phyloP scores from a whole-genome alignment of 2,797 vertebrate species.

The Clarias pachynema region DNA sequence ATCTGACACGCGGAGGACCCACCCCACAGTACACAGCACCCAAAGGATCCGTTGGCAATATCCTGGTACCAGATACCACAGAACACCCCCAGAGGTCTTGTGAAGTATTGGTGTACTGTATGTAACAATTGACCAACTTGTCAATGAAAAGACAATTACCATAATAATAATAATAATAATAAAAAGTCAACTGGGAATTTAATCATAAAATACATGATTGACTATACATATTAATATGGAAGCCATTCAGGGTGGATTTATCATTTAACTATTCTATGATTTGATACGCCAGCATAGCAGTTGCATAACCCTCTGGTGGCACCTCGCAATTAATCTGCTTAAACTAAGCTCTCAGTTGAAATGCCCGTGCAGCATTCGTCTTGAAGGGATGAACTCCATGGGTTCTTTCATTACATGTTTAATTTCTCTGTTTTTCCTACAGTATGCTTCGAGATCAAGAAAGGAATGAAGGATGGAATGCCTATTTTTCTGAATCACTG shows the following conservation, averaged over 20 bases:
- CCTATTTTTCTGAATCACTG: slow-evolving; percentile 2
- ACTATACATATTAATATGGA: neutral
- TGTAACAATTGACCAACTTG: neutral
- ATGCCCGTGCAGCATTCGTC: slow-evolving; percentile 35
- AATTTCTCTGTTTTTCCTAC: slow-evolving; percentile 31
- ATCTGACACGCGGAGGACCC: no score
- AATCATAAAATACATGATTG: neutral
- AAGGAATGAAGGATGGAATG: slow-evolving; percentile 25
- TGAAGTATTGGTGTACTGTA: no score
- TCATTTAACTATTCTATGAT: slow-evolving; percentile 6
- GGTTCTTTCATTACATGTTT: slow-evolving; percentile 43
- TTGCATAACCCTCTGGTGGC: slow-evolving; percentile 30
- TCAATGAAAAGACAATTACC: neutral
- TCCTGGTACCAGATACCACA: no score
- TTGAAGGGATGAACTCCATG: slow-evolving; percentile 14
- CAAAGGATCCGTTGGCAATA: no score
- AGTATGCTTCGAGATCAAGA: slow-evolving; percentile 2
- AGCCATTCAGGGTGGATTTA: neutral
- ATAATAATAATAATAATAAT: no score
- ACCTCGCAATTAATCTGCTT: slow-evolving; percentile 49
- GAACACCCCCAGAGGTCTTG: no score
- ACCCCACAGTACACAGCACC: no score
- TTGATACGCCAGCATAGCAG: neutral
- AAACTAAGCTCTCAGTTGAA: slow-evolving; percentile 32
- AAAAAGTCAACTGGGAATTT: neutral